These are phyloP conservation scores for Ornithorhynchus anatinus DNA, from an alignment of 2,113 vertebrate genomes.

Conservation along the genomic window DNA sequence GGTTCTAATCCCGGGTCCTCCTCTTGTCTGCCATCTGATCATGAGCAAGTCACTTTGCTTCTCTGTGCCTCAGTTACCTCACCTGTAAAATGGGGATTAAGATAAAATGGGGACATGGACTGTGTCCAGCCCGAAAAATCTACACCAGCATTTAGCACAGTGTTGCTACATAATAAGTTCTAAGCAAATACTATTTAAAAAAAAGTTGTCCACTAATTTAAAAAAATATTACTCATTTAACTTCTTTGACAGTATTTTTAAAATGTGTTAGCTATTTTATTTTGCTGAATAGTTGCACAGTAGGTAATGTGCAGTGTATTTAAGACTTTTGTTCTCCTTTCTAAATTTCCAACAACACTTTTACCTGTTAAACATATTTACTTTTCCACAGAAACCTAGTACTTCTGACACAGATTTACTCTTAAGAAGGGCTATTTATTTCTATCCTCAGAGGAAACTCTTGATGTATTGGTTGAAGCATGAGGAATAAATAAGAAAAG, in stretches of 20 bases:
- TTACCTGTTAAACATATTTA: slow-evolving; percentile 56
- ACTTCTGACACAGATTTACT: slow-evolving; percentile 39
- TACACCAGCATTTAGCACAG: too few relatives aligned
- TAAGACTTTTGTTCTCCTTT: slow-evolving; percentile 37
- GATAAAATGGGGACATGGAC: too few relatives aligned
- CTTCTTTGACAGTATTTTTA: not conserved
- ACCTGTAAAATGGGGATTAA: too few relatives aligned
- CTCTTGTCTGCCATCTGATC: too few relatives aligned
- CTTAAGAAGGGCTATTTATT: slow-evolving; percentile 43
- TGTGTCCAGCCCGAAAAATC: too few relatives aligned
- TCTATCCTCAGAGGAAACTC: slow-evolving; percentile 23
- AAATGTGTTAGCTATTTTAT: not conserved
- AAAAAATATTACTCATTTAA: too few relatives aligned
- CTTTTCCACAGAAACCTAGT: slow-evolving; percentile 39
- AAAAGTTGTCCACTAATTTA: too few relatives aligned
- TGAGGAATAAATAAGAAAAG: slow-evolving; percentile 29
- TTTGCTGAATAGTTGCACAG: not conserved
- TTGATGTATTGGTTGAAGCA: slow-evolving; percentile 27
- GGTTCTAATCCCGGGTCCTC: too few relatives aligned
- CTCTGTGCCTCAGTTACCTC: too few relatives aligned
- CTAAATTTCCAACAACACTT: slow-evolving; percentile 52
- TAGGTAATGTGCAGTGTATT: not conserved
- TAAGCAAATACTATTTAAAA: too few relatives aligned
- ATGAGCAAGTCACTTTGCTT: too few relatives aligned
- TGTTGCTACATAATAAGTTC: too few relatives aligned